Evolutionary conservation across 2,888 invertebrate species (phyloP).

Genomic region (Brachynemurus nebulosus): DNA sequence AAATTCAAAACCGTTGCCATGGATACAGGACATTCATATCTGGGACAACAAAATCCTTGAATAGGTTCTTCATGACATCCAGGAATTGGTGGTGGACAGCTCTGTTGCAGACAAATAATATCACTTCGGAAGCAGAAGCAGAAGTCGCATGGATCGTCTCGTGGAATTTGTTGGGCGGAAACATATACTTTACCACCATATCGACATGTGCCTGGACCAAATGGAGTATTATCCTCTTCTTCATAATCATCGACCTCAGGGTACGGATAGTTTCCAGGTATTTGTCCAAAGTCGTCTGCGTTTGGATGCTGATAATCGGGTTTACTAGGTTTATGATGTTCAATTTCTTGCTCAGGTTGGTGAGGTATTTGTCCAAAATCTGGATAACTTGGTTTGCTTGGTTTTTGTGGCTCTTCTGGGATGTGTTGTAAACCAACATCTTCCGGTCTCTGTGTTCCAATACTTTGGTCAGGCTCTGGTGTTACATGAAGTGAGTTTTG

Average conservation of each 20-base stretch:
- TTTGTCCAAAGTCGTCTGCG: constrained; percentile 11
- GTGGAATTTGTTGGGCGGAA: constrained; percentile 87
- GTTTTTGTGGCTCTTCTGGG: constrained; percentile 18
- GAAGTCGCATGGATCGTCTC: constrained; percentile 91
- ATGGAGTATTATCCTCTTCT: constrained; percentile 60
- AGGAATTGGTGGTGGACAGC: constrained; percentile 86
- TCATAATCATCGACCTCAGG: constrained; percentile 44
- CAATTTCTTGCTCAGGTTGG: constrained; percentile 3
- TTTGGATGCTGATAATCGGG: constrained; percentile 24
- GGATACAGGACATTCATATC: constrained; percentile 85
- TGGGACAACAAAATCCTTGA: constrained; percentile 85
- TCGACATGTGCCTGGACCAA: constrained; percentile 81
- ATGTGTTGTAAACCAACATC: too few species aligned
- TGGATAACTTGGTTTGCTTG: constrained; percentile 28
- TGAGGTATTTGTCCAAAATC: too few species aligned
- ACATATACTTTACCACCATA: constrained; percentile 88
- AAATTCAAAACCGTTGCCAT: constrained; percentile 71
- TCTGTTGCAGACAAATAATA: constrained; percentile 88
- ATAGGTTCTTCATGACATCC: constrained; percentile 88
- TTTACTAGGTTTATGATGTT: constrained; percentile 24
- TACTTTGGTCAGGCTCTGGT: constrained; percentile 17
- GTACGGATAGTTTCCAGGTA: constrained; percentile 19
- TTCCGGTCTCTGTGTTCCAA: too few species aligned
- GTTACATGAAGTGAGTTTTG: constrained; percentile 3
- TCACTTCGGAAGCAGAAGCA: constrained; percentile 95